A percentile compares a stretch with the other conserved stretches of the same genome.
Evolutionary conservation across 2,797 vertebrate species (phyloP).

Genomic region (Hypotaenidia okinawae): DNA sequence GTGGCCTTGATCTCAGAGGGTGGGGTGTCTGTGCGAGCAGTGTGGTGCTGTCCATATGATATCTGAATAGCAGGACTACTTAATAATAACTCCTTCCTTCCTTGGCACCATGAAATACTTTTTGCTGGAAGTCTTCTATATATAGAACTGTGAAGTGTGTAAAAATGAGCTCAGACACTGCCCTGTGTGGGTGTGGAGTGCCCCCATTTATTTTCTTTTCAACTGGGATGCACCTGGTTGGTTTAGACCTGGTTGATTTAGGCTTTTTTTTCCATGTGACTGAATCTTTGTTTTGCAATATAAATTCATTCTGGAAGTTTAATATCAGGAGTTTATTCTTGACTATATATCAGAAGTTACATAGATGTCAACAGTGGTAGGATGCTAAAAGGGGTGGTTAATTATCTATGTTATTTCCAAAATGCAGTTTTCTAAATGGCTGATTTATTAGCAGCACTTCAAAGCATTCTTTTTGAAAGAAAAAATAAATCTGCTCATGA

Average conservation of each 20-base stretch:
- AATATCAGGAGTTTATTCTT: neutral
- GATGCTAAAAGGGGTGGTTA: neutral
- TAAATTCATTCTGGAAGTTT: neutral
- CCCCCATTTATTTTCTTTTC: conserved; percentile 15
- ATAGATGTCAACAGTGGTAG: neutral
- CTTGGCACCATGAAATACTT: neutral
- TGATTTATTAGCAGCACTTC: conserved; percentile 17
- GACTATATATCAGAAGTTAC: neutral
- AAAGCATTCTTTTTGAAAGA: conserved; percentile 14
- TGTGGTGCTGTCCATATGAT: neutral
- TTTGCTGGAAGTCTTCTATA: conserved; percentile 3
- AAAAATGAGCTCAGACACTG: conserved; percentile 13
- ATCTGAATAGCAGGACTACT: neutral
- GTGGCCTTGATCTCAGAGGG: neutral
- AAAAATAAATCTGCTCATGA: neutral
- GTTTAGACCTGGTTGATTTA: neutral
- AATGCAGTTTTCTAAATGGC: neutral
- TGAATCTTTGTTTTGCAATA: neutral
- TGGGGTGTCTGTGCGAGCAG: neutral
- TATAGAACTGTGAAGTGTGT: neutral
- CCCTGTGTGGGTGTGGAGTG: neutral
- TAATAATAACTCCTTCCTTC: neutral
- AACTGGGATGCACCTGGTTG: neutral
- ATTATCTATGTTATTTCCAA: conserved; percentile 7
- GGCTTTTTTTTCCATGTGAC: neutral